These are phyloP conservation scores for Brachyopa scutellaris DNA, from an alignment of 2,888 invertebrate genomes.

Conservation along the genomic window DNA sequence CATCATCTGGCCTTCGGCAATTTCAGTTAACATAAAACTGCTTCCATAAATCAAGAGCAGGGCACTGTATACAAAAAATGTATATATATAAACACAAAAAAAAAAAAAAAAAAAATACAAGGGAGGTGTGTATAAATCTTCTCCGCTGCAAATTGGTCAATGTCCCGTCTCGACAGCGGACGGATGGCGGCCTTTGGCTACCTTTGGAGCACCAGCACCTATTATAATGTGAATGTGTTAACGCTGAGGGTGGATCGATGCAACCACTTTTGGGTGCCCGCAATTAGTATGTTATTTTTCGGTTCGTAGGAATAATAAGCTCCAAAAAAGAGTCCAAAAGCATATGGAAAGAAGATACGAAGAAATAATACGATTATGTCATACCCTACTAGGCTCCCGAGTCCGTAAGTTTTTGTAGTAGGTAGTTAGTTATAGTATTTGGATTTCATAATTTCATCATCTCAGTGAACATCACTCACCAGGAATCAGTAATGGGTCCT, in stretches of 20 bases:
- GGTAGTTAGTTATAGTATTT: too few relatives aligned
- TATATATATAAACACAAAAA: not conserved
- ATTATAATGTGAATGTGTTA: slow-evolving; percentile 58
- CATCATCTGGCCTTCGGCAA: slow-evolving; percentile 67
- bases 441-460: too few relatives aligned
- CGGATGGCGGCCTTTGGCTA: slow-evolving; percentile 2
- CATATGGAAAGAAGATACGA: too few relatives aligned
- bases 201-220: slow-evolving; percentile 15
- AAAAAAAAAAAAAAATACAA: slow-evolving; percentile 7
- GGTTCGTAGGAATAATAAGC: too few relatives aligned
- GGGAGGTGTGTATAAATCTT: slow-evolving; percentile 51
- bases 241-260: slow-evolving; percentile 58
- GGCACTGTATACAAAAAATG: slow-evolving; percentile 10
- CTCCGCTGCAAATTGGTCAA: slow-evolving; percentile 45
- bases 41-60: slow-evolving; percentile 68
- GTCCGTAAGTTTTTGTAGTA: too few relatives aligned
- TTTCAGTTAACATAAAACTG: slow-evolving; percentile 67
- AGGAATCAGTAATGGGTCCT: too few relatives aligned
- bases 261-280: slow-evolving; percentile 60
- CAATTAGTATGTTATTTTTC: slow-evolving; percentile 56
- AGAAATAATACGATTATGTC: too few relatives aligned
- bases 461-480: too few relatives aligned
- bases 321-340: too few relatives aligned
- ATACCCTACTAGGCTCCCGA: too few relatives aligned
- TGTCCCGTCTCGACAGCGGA: not conserved